Percentiles rank a stretch among this genome's conserved stretches.
Evolutionary conservation across 30 jellyfish, hydroid and myxozoan species (phyloP).

Genomic region (Clytia hemisphaerica): DNA sequence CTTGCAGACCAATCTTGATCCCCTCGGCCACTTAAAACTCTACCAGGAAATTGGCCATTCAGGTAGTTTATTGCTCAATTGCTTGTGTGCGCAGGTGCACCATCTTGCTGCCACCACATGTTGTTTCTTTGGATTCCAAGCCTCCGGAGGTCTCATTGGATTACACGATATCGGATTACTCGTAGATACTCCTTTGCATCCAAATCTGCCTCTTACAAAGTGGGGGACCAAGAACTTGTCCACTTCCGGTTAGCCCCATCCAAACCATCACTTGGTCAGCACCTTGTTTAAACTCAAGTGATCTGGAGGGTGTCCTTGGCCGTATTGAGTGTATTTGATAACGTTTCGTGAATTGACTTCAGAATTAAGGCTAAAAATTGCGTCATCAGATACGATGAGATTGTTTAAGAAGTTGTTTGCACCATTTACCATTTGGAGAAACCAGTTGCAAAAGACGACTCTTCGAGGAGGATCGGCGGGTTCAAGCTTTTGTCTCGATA

Average conservation of each 20-base stretch:
- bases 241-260: neutral
- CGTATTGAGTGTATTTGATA: neutral
- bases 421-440: too few relatives aligned
- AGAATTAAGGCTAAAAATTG: too few relatives aligned
- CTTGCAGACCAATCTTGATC: neutral
- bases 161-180: neutral
- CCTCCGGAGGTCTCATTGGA: neutral
- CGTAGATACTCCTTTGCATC: neutral
- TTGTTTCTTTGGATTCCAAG: neutral
- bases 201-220: neutral
- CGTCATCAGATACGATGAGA: neutral
- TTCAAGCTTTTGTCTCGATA: too few relatives aligned
- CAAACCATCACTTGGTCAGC: slow-evolving; percentile 5
- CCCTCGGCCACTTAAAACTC: neutral
- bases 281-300: slow-evolving; percentile 4
- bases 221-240: neutral
- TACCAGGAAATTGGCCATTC: neutral
- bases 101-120: slow-evolving; percentile 13
- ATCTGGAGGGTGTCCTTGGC: neutral
- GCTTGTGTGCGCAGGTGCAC: neutral
- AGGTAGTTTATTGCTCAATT: neutral
- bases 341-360: neutral
- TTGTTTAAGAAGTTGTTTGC: too few relatives aligned
- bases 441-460: too few relatives aligned
- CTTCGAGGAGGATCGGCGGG: too few relatives aligned